Conservation (phyloP, 2,797 vertebrate species). For the Garrulus glandarius region DNA sequence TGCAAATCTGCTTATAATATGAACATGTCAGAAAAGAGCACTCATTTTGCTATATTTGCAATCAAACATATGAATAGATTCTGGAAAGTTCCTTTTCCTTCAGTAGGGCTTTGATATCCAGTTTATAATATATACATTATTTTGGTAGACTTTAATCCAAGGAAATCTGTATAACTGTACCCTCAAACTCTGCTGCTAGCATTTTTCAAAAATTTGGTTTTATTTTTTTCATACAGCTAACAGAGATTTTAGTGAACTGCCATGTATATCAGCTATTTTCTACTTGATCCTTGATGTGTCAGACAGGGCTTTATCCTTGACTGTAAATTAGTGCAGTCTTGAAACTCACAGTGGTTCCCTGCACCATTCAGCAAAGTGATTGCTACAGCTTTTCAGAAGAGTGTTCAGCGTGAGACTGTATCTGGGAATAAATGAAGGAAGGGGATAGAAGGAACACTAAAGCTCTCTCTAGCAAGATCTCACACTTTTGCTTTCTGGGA, state of each 20-base stretch:
- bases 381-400: neutral
- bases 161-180: neutral
- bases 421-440: neutral
- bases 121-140: neutral
- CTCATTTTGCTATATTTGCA: neutral
- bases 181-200: neutral
- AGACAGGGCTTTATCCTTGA: neutral
- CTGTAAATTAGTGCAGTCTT: neutral
- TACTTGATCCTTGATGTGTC: neutral
- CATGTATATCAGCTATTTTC: neutral
- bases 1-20: neutral
- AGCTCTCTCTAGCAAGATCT: neutral
- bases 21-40: neutral
- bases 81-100: neutral
- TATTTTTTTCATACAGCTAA: neutral
- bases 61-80: neutral
- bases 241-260: neutral
- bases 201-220: neutral
- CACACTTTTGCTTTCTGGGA: constrained; percentile 17
- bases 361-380: neutral
- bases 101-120: neutral
- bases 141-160: neutral
- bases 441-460: neutral
- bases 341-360: neutral
- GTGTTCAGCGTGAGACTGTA: neutral